phyloP scores from a whole-genome alignment of 1,140 invertebrate species.

The Drosophila simulans region DNA sequence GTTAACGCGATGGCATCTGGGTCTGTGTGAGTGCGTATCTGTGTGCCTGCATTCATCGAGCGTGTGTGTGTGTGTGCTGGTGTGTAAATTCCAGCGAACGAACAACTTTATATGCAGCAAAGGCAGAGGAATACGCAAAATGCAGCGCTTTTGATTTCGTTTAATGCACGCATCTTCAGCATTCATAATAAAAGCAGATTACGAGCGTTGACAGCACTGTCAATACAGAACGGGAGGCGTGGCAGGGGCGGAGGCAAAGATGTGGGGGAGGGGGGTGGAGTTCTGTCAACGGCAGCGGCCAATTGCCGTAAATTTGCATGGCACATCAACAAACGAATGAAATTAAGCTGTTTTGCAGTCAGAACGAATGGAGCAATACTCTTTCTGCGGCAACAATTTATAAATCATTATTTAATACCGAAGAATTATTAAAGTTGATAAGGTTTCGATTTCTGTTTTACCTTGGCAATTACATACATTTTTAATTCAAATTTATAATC shows the following conservation, averaged over 20 bases:
- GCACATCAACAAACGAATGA: conserved; percentile 56
- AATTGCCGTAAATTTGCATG: conserved; percentile 77
- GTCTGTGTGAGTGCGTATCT: conserved; percentile 26
- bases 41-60: conserved; percentile 23
- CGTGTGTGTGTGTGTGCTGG: conserved; percentile 17
- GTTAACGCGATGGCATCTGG: conserved; percentile 52
- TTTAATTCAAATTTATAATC: too few species aligned
- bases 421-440: too few species aligned
- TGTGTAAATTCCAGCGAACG: conserved; percentile 58
- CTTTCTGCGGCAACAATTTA: background rate
- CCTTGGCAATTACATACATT: too few species aligned
- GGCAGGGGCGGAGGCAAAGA: background rate
- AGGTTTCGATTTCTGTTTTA: too few species aligned
- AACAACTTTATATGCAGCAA: conserved; percentile 69
- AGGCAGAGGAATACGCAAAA: conserved; percentile 25
- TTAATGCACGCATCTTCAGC: conserved; percentile 53
- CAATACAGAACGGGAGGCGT: conserved; percentile 52
- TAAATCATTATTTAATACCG: too few species aligned
- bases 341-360: conserved; percentile 12
- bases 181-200: conserved; percentile 76
- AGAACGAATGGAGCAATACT: conserved; percentile 5
- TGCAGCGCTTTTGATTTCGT: conserved; percentile 71
- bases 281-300: conserved; percentile 64
- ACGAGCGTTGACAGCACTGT: conserved; percentile 75
- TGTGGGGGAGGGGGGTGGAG: background rate